Evolutionary conservation across 1,140 invertebrate species (phyloP).

Genomic region (Bombus polaris): DNA sequence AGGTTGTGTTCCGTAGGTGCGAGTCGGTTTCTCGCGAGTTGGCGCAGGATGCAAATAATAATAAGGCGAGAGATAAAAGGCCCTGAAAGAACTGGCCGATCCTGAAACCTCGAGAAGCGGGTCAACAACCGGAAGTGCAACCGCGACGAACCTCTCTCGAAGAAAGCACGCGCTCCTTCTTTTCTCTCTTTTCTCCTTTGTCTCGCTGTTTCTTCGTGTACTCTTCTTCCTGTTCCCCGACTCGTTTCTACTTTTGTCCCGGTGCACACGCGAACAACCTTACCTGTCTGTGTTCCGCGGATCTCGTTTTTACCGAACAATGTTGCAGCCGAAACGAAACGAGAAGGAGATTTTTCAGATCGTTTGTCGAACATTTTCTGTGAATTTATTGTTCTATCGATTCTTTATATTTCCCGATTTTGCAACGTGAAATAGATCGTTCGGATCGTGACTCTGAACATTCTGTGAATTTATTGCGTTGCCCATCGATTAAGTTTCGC

Average conservation of each 20-base stretch:
- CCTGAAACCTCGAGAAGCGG: constrained; percentile 41
- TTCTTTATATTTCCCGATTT: too few relatives aligned
- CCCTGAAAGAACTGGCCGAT: constrained; percentile 33
- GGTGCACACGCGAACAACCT: not conserved
- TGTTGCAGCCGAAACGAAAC: not conserved
- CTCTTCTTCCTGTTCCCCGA: not conserved
- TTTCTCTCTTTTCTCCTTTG: not conserved
- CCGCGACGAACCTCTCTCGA: constrained; percentile 39
- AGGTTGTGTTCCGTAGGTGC: not conserved
- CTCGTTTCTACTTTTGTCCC: constrained; percentile 19
- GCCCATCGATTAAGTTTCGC: too few relatives aligned
- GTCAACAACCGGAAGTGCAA: constrained; percentile 53
- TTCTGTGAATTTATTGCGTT: too few relatives aligned
- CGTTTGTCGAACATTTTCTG: not conserved
- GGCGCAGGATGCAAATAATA: constrained; percentile 46
- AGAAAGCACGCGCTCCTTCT: constrained; percentile 9
- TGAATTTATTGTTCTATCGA: too few relatives aligned
- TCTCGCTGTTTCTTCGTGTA: constrained; percentile 15
- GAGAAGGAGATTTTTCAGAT: not conserved
- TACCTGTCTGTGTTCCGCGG: not conserved
- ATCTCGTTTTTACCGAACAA: not conserved
- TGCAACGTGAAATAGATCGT: too few relatives aligned
- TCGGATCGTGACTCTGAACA: too few relatives aligned
- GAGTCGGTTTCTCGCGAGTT: not conserved
- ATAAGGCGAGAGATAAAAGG: constrained; percentile 46